These are phyloP conservation scores for Caenorhabditis brenneri DNA, from an alignment of 1,140 invertebrate species.

Conservation along the genomic window DNA sequence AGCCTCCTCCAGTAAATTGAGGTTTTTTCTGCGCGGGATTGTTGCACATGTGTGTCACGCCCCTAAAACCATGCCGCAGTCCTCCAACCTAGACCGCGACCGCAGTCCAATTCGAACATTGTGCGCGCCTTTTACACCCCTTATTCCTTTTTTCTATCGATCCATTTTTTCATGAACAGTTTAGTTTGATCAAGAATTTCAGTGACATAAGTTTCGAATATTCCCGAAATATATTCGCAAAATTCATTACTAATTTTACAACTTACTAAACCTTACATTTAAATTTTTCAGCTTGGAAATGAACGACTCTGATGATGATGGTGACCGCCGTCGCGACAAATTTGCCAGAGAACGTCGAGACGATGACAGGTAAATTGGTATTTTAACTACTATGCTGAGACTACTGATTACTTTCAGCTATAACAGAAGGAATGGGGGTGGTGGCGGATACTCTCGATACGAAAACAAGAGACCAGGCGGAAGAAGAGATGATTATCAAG, in stretches of 20 bases:
- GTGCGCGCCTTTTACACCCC: too few relatives aligned
- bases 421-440: not conserved
- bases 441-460: not conserved
- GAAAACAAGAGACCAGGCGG: conserved; percentile 10
- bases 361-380: conserved; percentile 48
- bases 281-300: not conserved
- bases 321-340: conserved; percentile 74
- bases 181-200: too few relatives aligned
- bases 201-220: too few relatives aligned
- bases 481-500: conserved; percentile 54
- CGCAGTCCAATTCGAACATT: too few relatives aligned
- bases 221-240: too few relatives aligned
- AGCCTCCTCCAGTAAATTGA: too few relatives aligned
- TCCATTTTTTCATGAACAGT: too few relatives aligned
- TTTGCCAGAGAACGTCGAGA: conserved; percentile 73
- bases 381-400: not conserved
- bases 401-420: not conserved
- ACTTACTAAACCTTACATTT: not conserved
- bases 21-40: not conserved
- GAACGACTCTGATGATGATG: conserved; percentile 75
- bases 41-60: not conserved
- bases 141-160: not conserved
- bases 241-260: too few relatives aligned
- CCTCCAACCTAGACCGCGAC: too few relatives aligned
- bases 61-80: not conserved